A percentile compares a stretch with the other conserved stretches of the same genome.
Conservation (phyloP, 23 tunicate species). For the Oikopleura vanhoeffeni region DNA sequence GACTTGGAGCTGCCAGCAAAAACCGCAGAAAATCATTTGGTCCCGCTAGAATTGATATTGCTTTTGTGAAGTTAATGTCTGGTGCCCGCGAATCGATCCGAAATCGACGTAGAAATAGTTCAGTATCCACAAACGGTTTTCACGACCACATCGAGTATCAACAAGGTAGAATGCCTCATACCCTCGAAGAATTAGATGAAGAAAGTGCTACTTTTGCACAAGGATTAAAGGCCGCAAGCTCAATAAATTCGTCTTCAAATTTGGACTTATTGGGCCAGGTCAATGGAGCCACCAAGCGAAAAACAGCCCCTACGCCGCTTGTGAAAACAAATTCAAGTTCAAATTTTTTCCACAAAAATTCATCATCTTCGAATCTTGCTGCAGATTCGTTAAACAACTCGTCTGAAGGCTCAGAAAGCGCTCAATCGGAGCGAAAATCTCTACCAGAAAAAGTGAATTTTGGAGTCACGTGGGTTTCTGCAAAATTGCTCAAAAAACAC, state of each 20-base stretch:
- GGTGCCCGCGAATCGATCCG: conserved; percentile 7
- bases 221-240: neutral
- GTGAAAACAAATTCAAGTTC: neutral
- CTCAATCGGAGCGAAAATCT: neutral
- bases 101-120: neutral
- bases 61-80: neutral
- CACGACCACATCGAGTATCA: neutral
- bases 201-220: neutral
- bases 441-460: conserved; percentile 13
- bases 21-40: conserved; percentile 12
- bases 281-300: neutral
- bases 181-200: neutral
- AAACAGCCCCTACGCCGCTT: neutral
- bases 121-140: neutral
- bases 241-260: neutral
- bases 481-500: neutral
- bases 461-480: neutral
- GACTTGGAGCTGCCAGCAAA: neutral
- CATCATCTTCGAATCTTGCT: neutral
- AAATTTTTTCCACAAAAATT: neutral
- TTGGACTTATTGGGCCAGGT: neutral
- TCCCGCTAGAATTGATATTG: neutral
- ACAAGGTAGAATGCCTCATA: neutral
- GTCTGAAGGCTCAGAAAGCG: neutral
- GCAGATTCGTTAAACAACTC: neutral